A percentile compares a stretch with the other conserved stretches of the same genome.
Conservation (phyloP, 2,888 invertebrate species). For the Dinocampus coccinellae region DNA sequence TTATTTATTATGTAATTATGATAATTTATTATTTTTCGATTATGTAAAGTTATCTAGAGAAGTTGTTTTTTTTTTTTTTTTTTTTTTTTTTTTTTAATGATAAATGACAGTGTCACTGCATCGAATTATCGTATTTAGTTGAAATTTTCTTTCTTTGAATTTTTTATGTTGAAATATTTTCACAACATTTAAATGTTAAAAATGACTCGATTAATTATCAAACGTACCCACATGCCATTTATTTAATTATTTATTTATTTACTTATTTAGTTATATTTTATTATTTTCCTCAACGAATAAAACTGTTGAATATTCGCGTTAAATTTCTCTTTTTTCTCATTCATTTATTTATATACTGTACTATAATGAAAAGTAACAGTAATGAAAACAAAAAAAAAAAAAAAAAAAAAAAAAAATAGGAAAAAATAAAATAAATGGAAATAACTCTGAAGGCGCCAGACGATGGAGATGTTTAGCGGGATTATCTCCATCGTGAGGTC, state of each 20-base stretch:
- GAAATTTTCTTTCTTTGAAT: slow-evolving; percentile 41
- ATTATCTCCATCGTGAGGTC: slow-evolving; percentile 39
- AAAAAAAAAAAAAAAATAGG: slow-evolving; percentile 31
- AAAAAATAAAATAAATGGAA: slow-evolving; percentile 32
- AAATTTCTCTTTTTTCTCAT: slow-evolving; percentile 29
- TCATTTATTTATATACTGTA: slow-evolving; percentile 15
- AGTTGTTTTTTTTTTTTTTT: too few species aligned
- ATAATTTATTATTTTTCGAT: slow-evolving; percentile 37
- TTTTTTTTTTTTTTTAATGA: slow-evolving; percentile 39
- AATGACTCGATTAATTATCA: slow-evolving; percentile 8
- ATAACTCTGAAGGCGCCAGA: slow-evolving; percentile 44
- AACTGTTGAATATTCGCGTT: slow-evolving; percentile 10
- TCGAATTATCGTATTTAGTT: slow-evolving; percentile 29
- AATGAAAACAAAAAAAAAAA: slow-evolving; percentile 29
- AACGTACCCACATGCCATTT: slow-evolving; percentile 13
- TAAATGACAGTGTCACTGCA: slow-evolving; percentile 36
- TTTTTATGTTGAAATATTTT: slow-evolving; percentile 16
- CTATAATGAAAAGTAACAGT: slow-evolving; percentile 7
- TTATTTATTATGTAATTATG: slow-evolving; percentile 42
- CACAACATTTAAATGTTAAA: background rate
- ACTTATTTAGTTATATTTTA: background rate
- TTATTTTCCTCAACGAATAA: background rate
- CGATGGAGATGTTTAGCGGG: slow-evolving; percentile 41
- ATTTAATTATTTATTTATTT: background rate
- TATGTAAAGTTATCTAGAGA: slow-evolving; percentile 17